Percentiles rank a stretch among this genome's conserved stretches.
These are phyloP conservation scores for Sus cebifrons DNA, from an alignment of 2,797 vertebrate species.

Conservation along the genomic window DNA sequence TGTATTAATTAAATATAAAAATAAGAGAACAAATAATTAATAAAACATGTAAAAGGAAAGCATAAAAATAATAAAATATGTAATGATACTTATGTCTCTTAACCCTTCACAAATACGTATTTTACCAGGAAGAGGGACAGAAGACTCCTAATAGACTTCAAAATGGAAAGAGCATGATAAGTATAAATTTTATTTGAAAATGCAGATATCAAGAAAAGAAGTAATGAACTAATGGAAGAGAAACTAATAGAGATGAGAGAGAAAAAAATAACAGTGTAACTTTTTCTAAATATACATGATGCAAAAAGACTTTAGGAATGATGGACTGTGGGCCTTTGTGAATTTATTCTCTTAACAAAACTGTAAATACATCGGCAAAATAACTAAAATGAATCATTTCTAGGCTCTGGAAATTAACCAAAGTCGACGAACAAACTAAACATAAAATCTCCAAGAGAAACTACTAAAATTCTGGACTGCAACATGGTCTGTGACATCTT, in stretches of 20 bases:
- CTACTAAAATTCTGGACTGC: neutral
- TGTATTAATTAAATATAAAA: constrained; percentile 35
- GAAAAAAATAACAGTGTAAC: neutral
- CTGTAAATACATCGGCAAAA: neutral
- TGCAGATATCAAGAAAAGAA: neutral
- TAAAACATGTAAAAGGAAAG: neutral
- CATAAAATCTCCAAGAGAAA: neutral
- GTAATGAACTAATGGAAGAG: neutral
- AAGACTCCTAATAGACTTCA: neutral
- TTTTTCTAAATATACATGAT: neutral
- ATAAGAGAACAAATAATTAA: neutral
- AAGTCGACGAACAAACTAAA: neutral
- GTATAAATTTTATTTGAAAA: constrained; percentile 48
- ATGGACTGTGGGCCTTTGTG: neutral
- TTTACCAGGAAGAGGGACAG: neutral
- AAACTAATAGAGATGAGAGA: neutral
- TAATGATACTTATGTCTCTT: neutral
- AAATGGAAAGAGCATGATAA: neutral
- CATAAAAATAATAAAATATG: neutral
- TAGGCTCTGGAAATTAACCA: neutral
- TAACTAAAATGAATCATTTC: neutral
- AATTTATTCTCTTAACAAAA: neutral
- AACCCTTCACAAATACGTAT: neutral
- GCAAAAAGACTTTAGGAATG: neutral
- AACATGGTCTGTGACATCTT: neutral